Percentiles rank a stretch among this genome's conserved stretches.
These are phyloP conservation scores for Bombus polaris DNA, from an alignment of 1,140 invertebrate species.

Conservation along the genomic window DNA sequence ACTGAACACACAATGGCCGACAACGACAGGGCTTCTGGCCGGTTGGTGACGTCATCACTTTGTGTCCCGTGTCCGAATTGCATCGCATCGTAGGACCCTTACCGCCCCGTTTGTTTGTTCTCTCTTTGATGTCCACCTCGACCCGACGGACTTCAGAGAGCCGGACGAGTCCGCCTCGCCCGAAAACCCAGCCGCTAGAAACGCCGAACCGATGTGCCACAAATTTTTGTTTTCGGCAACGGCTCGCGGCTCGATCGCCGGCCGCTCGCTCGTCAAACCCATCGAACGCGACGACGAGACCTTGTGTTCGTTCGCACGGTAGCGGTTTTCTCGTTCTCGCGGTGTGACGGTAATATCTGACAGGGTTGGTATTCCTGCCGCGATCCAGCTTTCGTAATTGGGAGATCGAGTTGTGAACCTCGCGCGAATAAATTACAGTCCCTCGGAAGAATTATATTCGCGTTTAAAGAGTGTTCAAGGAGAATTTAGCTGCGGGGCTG, in stretches of 20 bases:
- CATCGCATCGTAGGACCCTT: conserved; percentile 73
- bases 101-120: conserved; percentile 73
- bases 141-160: conserved; percentile 67
- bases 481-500: conserved; percentile 13
- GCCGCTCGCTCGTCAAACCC: background rate
- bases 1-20: conserved; percentile 74
- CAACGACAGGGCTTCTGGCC: conserved; percentile 72
- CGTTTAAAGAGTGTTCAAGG: conserved; percentile 46
- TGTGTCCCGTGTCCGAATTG: conserved; percentile 77
- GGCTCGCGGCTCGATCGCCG: no score
- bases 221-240: conserved; percentile 57
- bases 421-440: conserved; percentile 35
- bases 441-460: conserved; percentile 33
- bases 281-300: background rate
- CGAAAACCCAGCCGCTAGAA: conserved; percentile 33
- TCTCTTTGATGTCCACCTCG: conserved; percentile 76
- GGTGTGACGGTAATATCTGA: no score
- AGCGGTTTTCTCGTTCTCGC: background rate
- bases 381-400: conserved; percentile 1
- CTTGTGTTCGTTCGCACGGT: background rate
- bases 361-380: background rate
- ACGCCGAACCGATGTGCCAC: conserved; percentile 49
- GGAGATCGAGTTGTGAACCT: conserved; percentile 12
- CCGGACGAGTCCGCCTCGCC: conserved; percentile 39
- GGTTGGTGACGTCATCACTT: conserved; percentile 76